Evolutionary conservation across 2,113 vertebrate genomes (phyloP).

Genomic region (Ailurus styani): DNA sequence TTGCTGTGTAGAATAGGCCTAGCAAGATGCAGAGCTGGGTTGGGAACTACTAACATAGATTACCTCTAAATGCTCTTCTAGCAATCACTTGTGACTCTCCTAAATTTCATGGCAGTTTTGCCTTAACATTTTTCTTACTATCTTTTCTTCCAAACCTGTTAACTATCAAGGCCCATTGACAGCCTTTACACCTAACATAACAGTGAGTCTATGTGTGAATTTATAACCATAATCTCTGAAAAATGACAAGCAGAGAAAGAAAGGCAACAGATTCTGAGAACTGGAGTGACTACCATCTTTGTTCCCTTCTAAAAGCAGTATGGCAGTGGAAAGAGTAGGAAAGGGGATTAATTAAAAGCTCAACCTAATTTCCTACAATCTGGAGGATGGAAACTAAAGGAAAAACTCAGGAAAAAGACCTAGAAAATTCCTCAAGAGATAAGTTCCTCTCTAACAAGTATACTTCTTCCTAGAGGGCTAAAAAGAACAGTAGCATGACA

Average conservation of each 20-base stretch:
- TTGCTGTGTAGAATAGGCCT: not conserved
- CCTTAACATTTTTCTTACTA: not conserved
- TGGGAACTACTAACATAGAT: not conserved
- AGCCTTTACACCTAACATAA: not conserved
- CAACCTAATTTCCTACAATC: not conserved
- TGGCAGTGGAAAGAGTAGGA: not conserved
- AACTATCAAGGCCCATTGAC: not conserved
- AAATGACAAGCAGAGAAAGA: not conserved
- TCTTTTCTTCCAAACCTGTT: not conserved
- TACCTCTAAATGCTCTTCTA: not conserved
- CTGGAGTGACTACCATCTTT: not conserved
- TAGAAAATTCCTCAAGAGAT: not conserved
- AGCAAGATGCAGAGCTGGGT: not conserved
- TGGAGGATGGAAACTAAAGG: not conserved
- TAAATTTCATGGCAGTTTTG: not conserved
- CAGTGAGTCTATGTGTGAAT: not conserved
- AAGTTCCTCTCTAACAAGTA: not conserved
- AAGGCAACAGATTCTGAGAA: not conserved
- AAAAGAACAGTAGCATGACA: not conserved
- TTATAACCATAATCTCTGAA: not conserved
- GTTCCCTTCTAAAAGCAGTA: not conserved
- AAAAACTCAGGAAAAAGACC: not conserved
- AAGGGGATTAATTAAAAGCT: not conserved
- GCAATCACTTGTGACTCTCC: not conserved
- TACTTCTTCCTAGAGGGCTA: not conserved